Percentiles rank a stretch among this genome's conserved stretches.
phyloP scores from a whole-genome alignment of 2,797 vertebrate genomes.

The Tenualosa thibaudeaui region DNA sequence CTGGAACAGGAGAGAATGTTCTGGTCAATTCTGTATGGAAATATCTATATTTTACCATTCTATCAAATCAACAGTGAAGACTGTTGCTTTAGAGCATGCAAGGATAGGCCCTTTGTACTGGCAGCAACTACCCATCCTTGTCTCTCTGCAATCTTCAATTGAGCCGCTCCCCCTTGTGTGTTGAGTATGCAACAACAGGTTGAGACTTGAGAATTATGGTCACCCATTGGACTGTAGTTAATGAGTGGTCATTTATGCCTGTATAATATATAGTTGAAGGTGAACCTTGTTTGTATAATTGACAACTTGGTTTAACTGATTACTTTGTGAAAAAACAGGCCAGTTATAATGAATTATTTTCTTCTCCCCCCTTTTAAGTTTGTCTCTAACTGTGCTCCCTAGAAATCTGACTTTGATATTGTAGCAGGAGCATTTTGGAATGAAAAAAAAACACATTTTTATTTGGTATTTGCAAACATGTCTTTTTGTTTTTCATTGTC shows the following conservation, averaged over 20 bases:
- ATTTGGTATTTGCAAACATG: slow-evolving; percentile 35
- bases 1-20: slow-evolving; percentile 12
- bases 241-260: not conserved
- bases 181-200: not conserved
- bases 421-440: slow-evolving; percentile 50
- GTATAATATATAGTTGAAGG: not conserved
- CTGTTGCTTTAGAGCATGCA: not conserved
- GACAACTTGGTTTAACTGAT: not conserved
- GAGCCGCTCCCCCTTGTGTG: not conserved
- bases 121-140: not conserved
- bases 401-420: slow-evolving; percentile 31
- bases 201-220: not conserved
- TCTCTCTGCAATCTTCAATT: not conserved
- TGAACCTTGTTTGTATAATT: not conserved
- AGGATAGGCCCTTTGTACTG: not conserved
- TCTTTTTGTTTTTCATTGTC: slow-evolving; percentile 37
- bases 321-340: slow-evolving; percentile 29
- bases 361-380: not conserved
- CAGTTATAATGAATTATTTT: slow-evolving; percentile 15
- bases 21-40: not conserved
- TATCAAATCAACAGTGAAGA: not conserved
- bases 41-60: slow-evolving; percentile 4
- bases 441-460: slow-evolving; percentile 35
- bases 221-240: not conserved
- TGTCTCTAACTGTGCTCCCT: slow-evolving; percentile 34